Base-by-base conservation (phyloP, 2,888 invertebrate species). In the Chloromyia formosa region DNA sequence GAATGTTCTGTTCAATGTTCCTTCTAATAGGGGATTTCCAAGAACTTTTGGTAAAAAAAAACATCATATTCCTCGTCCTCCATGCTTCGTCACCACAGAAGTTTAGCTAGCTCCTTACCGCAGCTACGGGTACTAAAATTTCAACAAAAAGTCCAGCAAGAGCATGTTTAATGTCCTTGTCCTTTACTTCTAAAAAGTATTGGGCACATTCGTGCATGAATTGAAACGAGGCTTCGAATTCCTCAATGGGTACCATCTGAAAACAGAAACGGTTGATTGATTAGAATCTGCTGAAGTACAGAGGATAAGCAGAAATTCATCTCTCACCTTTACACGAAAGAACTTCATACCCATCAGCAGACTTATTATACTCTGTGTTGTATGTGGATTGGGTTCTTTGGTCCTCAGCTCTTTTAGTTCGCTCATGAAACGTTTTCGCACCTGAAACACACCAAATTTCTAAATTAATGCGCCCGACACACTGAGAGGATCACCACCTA, bases 321-420 rank as follows among this genome's bases (percentile, higher is more conserved):
- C 9, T 3, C 22, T 81, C 58, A 82, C 82, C 79, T 92, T 92
- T 0, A 92, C 92, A 9, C 92, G 88, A 85, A 99, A 98, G 87
- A 98, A 99, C 87, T 99, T 99, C 96, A 99, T 98, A 73, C 99
- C 98, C 97, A 98, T 98, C 35, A 99, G 87, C 49, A 99, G 88
- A 54, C 96, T 96, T 80, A 99, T 98, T 77, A 99, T 97, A 84
- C 96, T 94, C 82, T 98, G 97, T 0, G 95, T 94, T 0, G 93
- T 93, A 80, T 93, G 92, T 0, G 96, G 93, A n/a, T 93, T 94
- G 0, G 94, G 93, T 84, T 98, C 98, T 81, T 94, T 86, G 64
- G 80, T 79, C 9, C 85, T 80, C 73, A 94, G 84, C 80, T 94
- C 98, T 86, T 96, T 96, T 74, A 99, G 87, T 86, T 98, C 98